Evolutionary conservation across 2,888 invertebrate genomes (phyloP).

Genomic region (Amphimallon solstitiale): DNA sequence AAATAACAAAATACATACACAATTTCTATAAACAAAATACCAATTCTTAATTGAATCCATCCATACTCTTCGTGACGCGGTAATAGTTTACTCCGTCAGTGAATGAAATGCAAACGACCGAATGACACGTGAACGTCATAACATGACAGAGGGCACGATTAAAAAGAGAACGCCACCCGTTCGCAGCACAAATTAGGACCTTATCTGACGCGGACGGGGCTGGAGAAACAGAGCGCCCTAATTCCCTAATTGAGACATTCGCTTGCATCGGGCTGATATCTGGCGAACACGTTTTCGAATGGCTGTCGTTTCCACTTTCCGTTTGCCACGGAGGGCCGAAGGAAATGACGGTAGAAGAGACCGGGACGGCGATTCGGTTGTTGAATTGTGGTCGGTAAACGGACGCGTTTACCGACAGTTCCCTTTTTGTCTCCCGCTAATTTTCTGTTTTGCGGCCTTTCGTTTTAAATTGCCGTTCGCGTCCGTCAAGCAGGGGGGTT

Average conservation of each 20-base stretch:
- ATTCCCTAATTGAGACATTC: constrained; percentile 13
- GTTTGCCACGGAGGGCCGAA: background rate
- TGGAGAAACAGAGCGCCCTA: background rate
- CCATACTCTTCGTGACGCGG: background rate
- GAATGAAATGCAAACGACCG: no score
- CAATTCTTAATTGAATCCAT: background rate
- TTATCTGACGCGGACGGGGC: background rate
- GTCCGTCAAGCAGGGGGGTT: no score
- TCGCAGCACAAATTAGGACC: background rate
- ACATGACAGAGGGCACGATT: background rate
- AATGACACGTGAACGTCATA: constrained; percentile 2
- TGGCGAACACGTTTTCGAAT: background rate
- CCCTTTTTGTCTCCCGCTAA: no score
- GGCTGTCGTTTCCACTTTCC: constrained; percentile 1
- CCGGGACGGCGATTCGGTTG: no score
- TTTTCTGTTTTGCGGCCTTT: no score
- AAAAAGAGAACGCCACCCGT: background rate
- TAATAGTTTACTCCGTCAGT: no score
- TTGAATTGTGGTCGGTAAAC: no score
- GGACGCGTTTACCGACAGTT: no score
- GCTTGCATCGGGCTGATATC: background rate
- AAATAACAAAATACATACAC: no score
- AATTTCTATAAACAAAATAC: background rate
- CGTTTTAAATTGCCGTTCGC: no score
- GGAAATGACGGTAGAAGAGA: no score